phyloP scores from a whole-genome alignment of 1,140 invertebrate species.

The Amyelois transitella region DNA sequence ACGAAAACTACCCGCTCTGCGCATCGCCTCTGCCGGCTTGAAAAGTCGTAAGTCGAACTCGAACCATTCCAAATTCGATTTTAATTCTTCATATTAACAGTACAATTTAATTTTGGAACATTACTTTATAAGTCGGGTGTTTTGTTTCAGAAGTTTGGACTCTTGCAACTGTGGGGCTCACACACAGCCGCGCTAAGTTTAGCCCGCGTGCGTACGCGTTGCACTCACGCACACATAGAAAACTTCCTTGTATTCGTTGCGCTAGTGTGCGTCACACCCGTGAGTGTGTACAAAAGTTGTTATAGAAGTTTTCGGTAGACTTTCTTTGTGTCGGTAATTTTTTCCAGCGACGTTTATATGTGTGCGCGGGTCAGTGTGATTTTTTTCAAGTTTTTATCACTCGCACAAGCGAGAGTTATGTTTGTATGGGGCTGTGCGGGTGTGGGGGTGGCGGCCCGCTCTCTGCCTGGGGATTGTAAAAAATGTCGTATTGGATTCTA shows the following conservation, averaged over 20 bases:
- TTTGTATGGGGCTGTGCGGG: slow-evolving; percentile 39
- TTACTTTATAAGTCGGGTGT: neutral
- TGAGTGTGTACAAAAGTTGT: slow-evolving; percentile 64
- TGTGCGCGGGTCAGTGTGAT: slow-evolving; percentile 67
- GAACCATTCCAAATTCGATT: neutral
- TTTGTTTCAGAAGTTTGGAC: slow-evolving; percentile 47
- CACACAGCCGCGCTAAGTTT: slow-evolving; percentile 62
- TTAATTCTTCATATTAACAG: neutral
- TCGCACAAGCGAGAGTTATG: slow-evolving; percentile 33
- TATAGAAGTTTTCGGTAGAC: slow-evolving; percentile 71
- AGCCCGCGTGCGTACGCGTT: slow-evolving; percentile 44
- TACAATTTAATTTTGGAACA: neutral
- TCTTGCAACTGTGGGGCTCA: slow-evolving; percentile 61
- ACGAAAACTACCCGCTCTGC: slow-evolving; percentile 71
- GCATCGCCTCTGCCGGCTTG: slow-evolving; percentile 26
- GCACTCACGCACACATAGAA: slow-evolving; percentile 54
- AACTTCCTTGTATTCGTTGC: slow-evolving; percentile 37
- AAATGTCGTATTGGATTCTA: slow-evolving; percentile 74
- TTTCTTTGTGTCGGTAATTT: slow-evolving; percentile 74
- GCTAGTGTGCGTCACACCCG: slow-evolving; percentile 21
- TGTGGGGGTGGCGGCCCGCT: slow-evolving; percentile 61
- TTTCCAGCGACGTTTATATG: slow-evolving; percentile 50
- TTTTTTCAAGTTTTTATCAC: slow-evolving; percentile 70
- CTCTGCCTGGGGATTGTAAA: slow-evolving; percentile 70
- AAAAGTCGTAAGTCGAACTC: slow-evolving; percentile 24